phyloP scores from a whole-genome alignment of 2,888 invertebrate species.

The Hydrotaea cyrtoneurina region DNA sequence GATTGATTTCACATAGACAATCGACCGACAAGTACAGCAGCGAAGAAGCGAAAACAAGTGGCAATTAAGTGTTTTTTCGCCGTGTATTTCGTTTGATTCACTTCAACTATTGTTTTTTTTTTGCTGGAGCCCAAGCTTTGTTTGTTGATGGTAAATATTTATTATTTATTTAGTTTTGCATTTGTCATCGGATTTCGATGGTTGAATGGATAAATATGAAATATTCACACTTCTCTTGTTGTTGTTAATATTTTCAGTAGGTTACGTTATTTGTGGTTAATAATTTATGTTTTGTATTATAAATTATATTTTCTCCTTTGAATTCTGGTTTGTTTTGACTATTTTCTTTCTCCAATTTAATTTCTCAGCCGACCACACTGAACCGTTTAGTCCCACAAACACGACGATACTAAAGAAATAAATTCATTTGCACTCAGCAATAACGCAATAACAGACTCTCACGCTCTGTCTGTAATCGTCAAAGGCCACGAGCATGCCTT shows the following conservation, averaged over 20 bases:
- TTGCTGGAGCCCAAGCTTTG: not conserved
- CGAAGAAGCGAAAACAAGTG: conserved; percentile 7
- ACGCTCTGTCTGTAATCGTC: too few relatives aligned
- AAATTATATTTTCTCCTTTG: conserved; percentile 2
- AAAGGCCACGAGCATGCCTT: too few relatives aligned
- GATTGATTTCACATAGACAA: not conserved
- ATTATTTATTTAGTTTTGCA: not conserved
- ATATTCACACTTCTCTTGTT: too few relatives aligned
- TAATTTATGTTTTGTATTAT: conserved; percentile 3
- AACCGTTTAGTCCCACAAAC: conserved; percentile 49
- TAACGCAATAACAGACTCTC: too few relatives aligned
- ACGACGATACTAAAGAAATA: conserved; percentile 56
- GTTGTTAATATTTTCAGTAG: too few relatives aligned
- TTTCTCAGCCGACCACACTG: not conserved
- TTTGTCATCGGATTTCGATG: too few relatives aligned
- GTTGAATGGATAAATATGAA: too few relatives aligned
- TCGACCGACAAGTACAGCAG: not conserved
- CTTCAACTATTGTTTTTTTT: conserved; percentile 29
- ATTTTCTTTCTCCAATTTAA: not conserved
- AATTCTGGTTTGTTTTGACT: conserved; percentile 35
- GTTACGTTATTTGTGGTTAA: too few relatives aligned
- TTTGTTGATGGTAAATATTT: not conserved
- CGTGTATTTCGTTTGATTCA: not conserved
- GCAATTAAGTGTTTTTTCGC: conserved; percentile 31
- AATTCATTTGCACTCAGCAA: too few relatives aligned